A percentile compares a stretch with the other conserved stretches of the same genome.
phyloP scores from a whole-genome alignment of 2,113 vertebrate genomes.

The Bufo gargarizans region DNA sequence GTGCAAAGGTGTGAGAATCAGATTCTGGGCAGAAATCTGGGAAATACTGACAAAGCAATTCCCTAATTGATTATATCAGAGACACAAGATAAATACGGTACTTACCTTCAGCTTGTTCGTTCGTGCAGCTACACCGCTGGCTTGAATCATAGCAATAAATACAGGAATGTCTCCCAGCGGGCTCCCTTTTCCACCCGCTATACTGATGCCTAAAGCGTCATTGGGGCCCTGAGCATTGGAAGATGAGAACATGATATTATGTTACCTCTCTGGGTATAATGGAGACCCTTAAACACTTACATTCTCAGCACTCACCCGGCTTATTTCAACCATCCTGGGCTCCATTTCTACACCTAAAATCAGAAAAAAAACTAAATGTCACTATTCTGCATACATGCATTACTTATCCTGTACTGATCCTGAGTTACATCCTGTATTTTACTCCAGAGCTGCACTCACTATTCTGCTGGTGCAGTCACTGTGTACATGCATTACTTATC shows the following conservation, averaged over 20 bases:
- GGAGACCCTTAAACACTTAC: not conserved
- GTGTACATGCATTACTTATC: not conserved
- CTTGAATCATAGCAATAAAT: constrained; percentile 98
- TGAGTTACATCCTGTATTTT: not conserved
- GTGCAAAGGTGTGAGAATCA: not conserved
- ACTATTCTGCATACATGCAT: not conserved
- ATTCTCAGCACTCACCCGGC: constrained; percentile 76
- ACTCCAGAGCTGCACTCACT: not conserved
- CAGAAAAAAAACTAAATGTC: not conserved
- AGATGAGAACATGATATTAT: not conserved
- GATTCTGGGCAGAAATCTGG: not conserved
- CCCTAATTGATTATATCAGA: too few species aligned
- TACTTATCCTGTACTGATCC: not conserved
- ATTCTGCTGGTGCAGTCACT: not conserved
- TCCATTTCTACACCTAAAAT: constrained; percentile 71
- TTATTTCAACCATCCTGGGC: constrained; percentile 86
- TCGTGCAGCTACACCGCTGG: constrained; percentile 88
- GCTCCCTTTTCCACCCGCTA: constrained; percentile 94
- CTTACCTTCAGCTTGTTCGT: constrained; percentile 88
- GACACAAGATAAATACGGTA: not conserved
- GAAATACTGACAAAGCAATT: too few species aligned
- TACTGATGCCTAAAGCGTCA: constrained; percentile 93
- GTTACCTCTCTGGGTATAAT: not conserved
- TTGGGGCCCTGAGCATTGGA: constrained; percentile 74
- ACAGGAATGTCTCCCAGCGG: constrained; percentile 91